Base-by-base conservation (phyloP, 2,797 vertebrate genomes). In the Macrochelys suwanniensis region DNA sequence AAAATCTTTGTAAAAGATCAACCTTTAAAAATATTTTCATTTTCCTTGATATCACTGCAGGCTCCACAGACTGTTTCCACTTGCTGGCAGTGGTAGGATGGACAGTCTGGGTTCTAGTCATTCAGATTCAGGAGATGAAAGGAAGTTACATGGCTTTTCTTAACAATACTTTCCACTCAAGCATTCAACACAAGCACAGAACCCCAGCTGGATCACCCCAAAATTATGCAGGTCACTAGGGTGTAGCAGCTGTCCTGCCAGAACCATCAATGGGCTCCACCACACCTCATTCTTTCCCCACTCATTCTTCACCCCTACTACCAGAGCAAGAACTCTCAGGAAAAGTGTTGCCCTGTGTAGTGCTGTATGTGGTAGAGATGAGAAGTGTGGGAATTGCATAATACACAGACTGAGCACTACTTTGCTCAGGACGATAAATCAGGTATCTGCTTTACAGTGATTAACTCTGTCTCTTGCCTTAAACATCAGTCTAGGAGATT, bases 321-420 rank as follows among this genome's bases (percentile, higher is more conserved):
- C 21, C 42, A 56, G 25, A 54, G 54, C 57, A 82, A 80, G 78
- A 93, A 47, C 84, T 82, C 21, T 77, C 0, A 0, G 28, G 80
- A 51, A 49, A 80, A 47, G 10, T 0, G 0, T 78, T 78, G 80
- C 37, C 49, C 15, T 25, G 33, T 80, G 65, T 21, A 42, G 5
- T 23, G 1, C 1, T 0, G 0, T 9, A 3, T 0, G 0, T 19
- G 12, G 45, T 51, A 0, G 0, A 53, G 37, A 76, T 26, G 33
- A 81, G 71, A 94, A 88, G 11, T 65, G 28, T 45, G 45, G 26
- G 47, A 87, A n/a, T 1, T 85, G 37, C 2, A 0, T 42, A 11
- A 87, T 26, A 21, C 47, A 25, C 37, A 47, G 81, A 79, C 17
- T 0, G 2, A 93, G 15, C 37, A 93, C 49, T 89, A 3, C 12